A percentile compares a stretch with the other conserved stretches of the same genome.
Conservation (phyloP, 2,797 vertebrate genomes). For the Helarctos malayanus region DNA sequence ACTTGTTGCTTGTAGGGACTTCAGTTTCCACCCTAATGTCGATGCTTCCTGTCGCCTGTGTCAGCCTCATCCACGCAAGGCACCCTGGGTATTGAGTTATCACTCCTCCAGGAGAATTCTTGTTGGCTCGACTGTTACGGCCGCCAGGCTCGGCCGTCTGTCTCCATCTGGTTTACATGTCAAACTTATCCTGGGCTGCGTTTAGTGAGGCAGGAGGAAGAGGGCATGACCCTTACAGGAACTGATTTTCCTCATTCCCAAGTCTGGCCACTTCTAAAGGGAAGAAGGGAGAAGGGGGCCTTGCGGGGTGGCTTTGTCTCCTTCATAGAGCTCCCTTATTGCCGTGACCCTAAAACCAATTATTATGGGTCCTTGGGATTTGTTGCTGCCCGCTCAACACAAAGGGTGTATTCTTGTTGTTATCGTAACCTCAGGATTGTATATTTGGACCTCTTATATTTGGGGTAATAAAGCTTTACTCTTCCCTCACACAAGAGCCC, state of each 20-base stretch:
- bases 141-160: fast-evolving
- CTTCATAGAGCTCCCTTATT: background rate
- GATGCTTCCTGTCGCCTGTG: fast-evolving
- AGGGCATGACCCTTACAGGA: background rate
- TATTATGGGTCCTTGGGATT: background rate
- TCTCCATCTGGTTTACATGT: background rate
- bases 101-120: background rate
- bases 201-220: fast-evolving
- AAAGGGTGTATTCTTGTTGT: background rate
- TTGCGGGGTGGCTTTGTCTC: fast-evolving
- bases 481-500: background rate
- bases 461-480: background rate
- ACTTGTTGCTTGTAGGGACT: background rate
- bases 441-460: background rate
- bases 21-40: background rate
- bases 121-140: fast-evolving
- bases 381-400: background rate
- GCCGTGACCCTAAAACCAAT: fast-evolving
- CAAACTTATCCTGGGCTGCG: background rate
- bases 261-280: background rate
- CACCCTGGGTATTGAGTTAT: fast-evolving
- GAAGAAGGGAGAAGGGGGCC: background rate
- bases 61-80: fast-evolving
- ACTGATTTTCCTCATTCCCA: background rate
- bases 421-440: too few species aligned